phyloP scores from a whole-genome alignment of 2,888 invertebrate species.

The Ochropleura leucogaster region DNA sequence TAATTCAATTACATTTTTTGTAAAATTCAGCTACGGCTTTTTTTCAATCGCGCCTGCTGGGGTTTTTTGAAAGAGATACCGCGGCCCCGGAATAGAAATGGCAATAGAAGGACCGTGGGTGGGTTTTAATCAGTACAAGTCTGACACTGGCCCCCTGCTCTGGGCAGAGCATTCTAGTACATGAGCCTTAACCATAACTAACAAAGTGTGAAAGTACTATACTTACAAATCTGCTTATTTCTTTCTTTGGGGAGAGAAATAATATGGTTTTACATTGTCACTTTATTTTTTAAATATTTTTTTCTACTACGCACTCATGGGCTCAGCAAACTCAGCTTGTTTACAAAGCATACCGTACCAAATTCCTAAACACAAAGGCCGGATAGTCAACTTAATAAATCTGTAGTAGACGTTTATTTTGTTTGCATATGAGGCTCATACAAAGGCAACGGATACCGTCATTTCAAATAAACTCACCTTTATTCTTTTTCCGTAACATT shows the following conservation, averaged over 20 bases:
- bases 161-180: not conserved
- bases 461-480: constrained; percentile 36
- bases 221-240: not conserved
- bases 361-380: constrained; percentile 53
- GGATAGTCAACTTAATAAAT: constrained; percentile 42
- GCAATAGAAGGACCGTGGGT: no score
- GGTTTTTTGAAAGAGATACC: no score
- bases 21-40: no score
- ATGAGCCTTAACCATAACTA: not conserved
- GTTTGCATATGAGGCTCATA: constrained; percentile 13
- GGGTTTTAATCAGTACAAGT: no score
- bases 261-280: not conserved
- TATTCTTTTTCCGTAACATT: constrained; percentile 28
- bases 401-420: constrained; percentile 39
- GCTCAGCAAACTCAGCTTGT: not conserved
- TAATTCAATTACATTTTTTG: no score
- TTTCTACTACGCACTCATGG: not conserved
- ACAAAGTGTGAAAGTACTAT: not conserved
- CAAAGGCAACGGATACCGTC: constrained; percentile 18
- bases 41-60: no score
- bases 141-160: no score
- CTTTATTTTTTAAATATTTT: not conserved
- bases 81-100: no score
- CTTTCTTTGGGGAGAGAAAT: not conserved
- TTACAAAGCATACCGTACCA: constrained; percentile 51